Base-by-base conservation (phyloP, 2,797 vertebrate species). In the Emys orbicularis region DNA sequence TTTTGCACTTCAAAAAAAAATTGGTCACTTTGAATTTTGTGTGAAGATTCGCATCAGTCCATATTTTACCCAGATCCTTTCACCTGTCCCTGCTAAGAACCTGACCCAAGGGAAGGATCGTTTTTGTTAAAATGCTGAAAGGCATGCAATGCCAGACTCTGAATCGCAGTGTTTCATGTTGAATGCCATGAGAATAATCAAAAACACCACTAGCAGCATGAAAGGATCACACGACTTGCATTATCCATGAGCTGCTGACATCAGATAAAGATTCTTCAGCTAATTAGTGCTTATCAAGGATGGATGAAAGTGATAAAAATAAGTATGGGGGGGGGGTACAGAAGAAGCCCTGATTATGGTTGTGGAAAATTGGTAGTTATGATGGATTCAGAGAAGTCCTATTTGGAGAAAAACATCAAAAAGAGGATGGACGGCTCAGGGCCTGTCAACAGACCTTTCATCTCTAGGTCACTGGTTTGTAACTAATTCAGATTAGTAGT, bases 151-250 rank as follows among this genome's bases (percentile, higher is more conserved):
- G 61, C 6, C 31, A 5, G n/a, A 11, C n/a, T 34, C 88, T 88
- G 29, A 47, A 72, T 87, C 27, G 72, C 41, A 77, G 6, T 47
- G 59, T 79, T 74, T 79, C 76, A 44, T 29, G 41, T 13, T 89
- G 81, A 31, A 88, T 5, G 49, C 6, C 5, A 49, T 50, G 31
- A 1, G 2, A 93, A 84, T 52, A 90, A 91, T 65, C 31, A 57
- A 87, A 74, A 89, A 56, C 23, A 1, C 41, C 23, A 59, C n/a
- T 23, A 77, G 25, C 31, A n/a, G 59, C 21, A 57, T 0, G 0
- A 0, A 2, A 65, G 29, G 29, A 12, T 84, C 1, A 0, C 34
- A n/a, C 27, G 79, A 16, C 18, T 90, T 89, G 31, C 27, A 57
- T 85, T 49, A 61, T 7, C 49, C 19, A 0, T 37, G 21, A 87